Percentiles rank a stretch among this genome's conserved stretches.
Conservation (phyloP, 1,140 invertebrate species). For the Triops longicaudatus region DNA sequence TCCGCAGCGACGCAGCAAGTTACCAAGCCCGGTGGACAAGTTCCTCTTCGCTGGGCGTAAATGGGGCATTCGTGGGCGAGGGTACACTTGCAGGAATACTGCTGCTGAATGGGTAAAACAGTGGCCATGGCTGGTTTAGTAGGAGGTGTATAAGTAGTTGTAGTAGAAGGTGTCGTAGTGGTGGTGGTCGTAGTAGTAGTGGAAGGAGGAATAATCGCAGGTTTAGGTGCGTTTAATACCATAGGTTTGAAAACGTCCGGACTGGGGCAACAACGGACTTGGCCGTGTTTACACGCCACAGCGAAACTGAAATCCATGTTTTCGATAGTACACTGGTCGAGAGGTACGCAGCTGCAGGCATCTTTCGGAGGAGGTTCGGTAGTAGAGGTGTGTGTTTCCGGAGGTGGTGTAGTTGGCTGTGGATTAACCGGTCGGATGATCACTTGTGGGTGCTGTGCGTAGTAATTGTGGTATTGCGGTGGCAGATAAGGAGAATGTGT, state of each 20-base stretch:
- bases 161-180: neutral
- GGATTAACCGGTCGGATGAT: neutral
- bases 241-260: conserved; percentile 15
- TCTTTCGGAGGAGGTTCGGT: neutral
- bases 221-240: too few relatives aligned
- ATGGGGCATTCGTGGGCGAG: conserved; percentile 16
- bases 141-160: neutral
- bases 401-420: neutral
- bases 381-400: neutral
- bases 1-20: conserved; percentile 22
- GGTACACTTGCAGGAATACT: conserved; percentile 17
- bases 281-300: conserved; percentile 21
- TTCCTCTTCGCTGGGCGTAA: neutral
- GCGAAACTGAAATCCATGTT: conserved; percentile 27
- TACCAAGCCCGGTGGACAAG: neutral
- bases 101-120: neutral
- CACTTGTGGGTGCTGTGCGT: neutral
- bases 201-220: too few relatives aligned
- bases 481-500: too few relatives aligned
- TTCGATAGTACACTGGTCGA: conserved; percentile 25
- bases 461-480: neutral
- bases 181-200: neutral
- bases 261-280: conserved; percentile 24
- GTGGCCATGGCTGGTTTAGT: neutral
- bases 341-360: conserved; percentile 21